These are phyloP conservation scores for Poecilia wingei DNA, from an alignment of 2,797 vertebrate genomes.

Conservation along the genomic window DNA sequence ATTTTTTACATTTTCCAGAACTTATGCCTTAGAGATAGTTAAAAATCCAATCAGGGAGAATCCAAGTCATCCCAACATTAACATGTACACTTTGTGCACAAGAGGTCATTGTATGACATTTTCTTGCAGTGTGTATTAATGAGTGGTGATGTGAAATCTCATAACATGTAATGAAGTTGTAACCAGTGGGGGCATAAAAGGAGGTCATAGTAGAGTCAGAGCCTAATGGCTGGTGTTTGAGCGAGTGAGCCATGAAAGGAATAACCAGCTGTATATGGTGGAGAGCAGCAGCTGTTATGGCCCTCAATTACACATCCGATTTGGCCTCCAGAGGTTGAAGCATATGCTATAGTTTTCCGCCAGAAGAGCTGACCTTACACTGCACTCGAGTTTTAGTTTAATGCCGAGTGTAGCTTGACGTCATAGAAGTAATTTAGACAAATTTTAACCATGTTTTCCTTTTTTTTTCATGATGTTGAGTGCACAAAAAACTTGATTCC, in stretches of 20 bases:
- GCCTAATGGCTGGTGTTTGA: slow-evolving; percentile 35
- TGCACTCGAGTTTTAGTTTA: slow-evolving; percentile 49
- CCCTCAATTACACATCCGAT: slow-evolving; percentile 63
- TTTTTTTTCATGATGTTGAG: background rate
- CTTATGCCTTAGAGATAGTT: background rate
- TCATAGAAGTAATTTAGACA: slow-evolving; percentile 17
- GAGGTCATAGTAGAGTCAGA: slow-evolving; percentile 43
- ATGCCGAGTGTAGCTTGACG: slow-evolving; percentile 14
- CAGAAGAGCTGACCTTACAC: slow-evolving; percentile 41
- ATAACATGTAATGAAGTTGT: slow-evolving; percentile 4
- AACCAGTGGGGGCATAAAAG: slow-evolving; percentile 3
- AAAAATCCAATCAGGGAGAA: slow-evolving; percentile 12
- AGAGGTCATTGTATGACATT: slow-evolving; percentile 8
- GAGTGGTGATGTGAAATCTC: background rate
- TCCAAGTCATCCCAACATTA: background rate
- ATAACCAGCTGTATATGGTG: slow-evolving; percentile 54
- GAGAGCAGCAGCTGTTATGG: slow-evolving; percentile 60
- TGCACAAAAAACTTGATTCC: background rate
- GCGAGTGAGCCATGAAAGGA: slow-evolving; percentile 49
- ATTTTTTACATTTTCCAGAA: background rate
- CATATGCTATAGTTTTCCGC: slow-evolving; percentile 60
- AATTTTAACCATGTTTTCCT: background rate
- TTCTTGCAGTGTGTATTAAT: slow-evolving; percentile 6
- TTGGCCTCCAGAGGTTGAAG: slow-evolving; percentile 53
- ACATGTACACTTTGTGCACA: background rate